phyloP scores from a whole-genome alignment of 92 coral and sea anemone species.

The Isaurus tuberculatus region DNA sequence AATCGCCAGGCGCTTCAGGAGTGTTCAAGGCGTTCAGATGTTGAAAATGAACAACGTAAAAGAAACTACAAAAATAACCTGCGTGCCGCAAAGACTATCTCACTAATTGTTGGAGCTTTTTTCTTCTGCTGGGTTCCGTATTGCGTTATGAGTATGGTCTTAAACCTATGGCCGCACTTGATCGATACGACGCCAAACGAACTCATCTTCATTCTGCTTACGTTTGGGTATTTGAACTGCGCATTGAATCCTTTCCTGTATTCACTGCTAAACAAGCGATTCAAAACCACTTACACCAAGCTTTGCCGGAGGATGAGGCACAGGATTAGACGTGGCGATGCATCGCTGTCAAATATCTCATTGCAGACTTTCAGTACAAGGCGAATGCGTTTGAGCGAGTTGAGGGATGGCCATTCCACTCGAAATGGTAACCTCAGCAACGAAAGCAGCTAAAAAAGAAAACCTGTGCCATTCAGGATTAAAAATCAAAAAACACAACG shows the following conservation, averaged over 20 bases:
- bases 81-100: conserved; percentile 74
- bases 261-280: conserved; percentile 76
- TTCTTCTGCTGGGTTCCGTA: conserved; percentile 83
- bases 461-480: no score
- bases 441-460: conserved; percentile 1
- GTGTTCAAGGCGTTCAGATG: conserved; percentile 18
- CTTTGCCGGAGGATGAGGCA: conserved; percentile 22
- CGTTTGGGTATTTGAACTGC: conserved; percentile 84
- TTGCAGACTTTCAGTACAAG: conserved; percentile 29
- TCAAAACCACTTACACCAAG: conserved; percentile 60
- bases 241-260: conserved; percentile 86
- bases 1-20: conserved; percentile 63
- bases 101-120: conserved; percentile 73
- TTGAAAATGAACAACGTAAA: conserved; percentile 49
- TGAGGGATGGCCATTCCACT: conserved; percentile 4
- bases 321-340: neutral
- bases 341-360: neutral
- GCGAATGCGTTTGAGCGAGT: conserved; percentile 22
- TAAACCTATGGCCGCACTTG: conserved; percentile 43
- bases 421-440: conserved; percentile 24
- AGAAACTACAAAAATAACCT: conserved; percentile 64
- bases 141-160: conserved; percentile 57
- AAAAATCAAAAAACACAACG: no score
- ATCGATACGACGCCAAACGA: conserved; percentile 29
- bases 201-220: conserved; percentile 42